Evolutionary conservation across 64 coral and sea anemone species (phyloP).

Genomic region (Actinia tenebrosa): DNA sequence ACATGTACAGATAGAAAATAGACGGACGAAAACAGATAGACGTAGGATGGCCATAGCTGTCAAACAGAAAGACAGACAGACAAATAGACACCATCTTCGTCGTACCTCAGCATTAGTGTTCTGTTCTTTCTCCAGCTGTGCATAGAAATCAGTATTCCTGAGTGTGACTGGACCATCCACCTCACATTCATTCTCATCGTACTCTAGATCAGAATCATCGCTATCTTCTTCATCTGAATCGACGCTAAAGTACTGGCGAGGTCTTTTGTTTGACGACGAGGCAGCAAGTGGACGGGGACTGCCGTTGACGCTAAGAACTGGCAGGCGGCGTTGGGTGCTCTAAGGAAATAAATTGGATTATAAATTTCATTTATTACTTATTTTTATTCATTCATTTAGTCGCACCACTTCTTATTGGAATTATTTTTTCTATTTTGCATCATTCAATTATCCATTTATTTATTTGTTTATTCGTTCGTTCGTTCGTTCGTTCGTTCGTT

Average conservation of each 20-base stretch:
- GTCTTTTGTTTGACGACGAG: constrained; percentile 69
- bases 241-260: constrained; percentile 40
- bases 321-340: not conserved
- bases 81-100: not conserved
- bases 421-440: not conserved
- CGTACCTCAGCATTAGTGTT: constrained; percentile 67
- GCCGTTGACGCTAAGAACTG: not conserved
- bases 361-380: not conserved
- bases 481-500: too few species aligned
- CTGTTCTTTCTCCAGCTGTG: constrained; percentile 64
- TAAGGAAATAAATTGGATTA: not conserved
- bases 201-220: constrained; percentile 77
- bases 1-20: not conserved
- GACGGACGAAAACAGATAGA: not conserved
- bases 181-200: constrained; percentile 55
- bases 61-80: not conserved
- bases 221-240: constrained; percentile 39
- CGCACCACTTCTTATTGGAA: not conserved
- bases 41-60: not conserved
- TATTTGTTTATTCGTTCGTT: too few species aligned
- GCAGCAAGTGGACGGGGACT: constrained; percentile 18
- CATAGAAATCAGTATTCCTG: constrained; percentile 45
- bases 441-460: too few species aligned
- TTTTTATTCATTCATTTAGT: not conserved
- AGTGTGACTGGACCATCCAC: constrained; percentile 20